Conservation (phyloP, 2,113 vertebrate genomes). For the Neotoma lepida region DNA sequence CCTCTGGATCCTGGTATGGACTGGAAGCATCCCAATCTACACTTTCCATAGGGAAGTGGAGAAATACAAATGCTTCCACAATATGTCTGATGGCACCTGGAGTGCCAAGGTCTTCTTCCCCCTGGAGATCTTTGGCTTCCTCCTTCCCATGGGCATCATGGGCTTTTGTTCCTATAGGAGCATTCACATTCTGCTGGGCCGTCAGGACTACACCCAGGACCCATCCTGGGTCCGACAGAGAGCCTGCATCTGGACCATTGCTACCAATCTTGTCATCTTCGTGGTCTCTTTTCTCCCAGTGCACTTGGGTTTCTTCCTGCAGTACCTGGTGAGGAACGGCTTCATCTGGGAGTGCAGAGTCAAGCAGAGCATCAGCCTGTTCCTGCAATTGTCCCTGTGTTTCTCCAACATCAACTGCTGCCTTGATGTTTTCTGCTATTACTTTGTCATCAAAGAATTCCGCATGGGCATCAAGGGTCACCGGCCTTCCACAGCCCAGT, state of each 20-base stretch:
- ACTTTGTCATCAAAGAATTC: constrained; percentile 91
- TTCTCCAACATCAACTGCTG: constrained; percentile 94
- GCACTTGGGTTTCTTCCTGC: constrained; percentile 91
- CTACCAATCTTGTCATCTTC: constrained; percentile 89
- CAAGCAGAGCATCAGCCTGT: constrained; percentile 87
- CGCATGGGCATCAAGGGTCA: constrained; percentile 48
- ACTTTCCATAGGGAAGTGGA: constrained; percentile 63
- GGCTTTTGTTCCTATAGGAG: constrained; percentile 87
- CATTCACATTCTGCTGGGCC: constrained; percentile 83
- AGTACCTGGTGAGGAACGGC: constrained; percentile 90
- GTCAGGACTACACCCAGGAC: background rate
- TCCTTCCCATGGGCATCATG: constrained; percentile 88
- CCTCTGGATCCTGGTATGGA: constrained; percentile 88
- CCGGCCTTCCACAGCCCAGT: background rate
- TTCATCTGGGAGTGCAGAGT: constrained; percentile 85
- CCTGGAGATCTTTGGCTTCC: constrained; percentile 91
- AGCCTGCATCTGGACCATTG: constrained; percentile 87
- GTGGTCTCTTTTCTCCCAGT: constrained; percentile 91
- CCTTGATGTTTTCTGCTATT: constrained; percentile 94
- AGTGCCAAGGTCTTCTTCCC: constrained; percentile 82
- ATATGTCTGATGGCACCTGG: constrained; percentile 87
- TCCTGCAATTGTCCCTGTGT: constrained; percentile 89
- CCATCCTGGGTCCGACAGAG: constrained; percentile 38
- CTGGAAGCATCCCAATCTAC: constrained; percentile 81
- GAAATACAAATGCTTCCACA: constrained; percentile 85